These are phyloP conservation scores for Urechis unicinctus DNA, from an alignment of 2,888 invertebrate species.

Conservation along the genomic window DNA sequence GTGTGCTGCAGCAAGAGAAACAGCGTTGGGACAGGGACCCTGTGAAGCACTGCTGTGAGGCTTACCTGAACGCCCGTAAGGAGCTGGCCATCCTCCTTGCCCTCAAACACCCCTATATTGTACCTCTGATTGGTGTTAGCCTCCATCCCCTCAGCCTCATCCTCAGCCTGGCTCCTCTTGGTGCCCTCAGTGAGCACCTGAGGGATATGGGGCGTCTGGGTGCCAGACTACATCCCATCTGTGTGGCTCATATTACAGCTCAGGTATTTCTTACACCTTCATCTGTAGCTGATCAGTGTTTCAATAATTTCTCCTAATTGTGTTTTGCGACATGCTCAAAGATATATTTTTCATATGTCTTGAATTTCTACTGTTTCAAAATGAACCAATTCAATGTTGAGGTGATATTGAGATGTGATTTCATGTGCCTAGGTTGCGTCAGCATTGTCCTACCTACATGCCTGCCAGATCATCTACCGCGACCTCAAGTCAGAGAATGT, in stretches of 20 bases:
- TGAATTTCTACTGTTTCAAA: too few relatives aligned
- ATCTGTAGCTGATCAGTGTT: too few relatives aligned
- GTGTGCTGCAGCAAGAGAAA: slow-evolving; percentile 16
- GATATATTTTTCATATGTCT: too few relatives aligned
- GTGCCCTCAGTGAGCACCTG: slow-evolving; percentile 77
- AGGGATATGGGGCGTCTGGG: slow-evolving; percentile 81
- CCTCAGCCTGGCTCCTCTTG: slow-evolving; percentile 79
- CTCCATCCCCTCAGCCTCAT: slow-evolving; percentile 82
- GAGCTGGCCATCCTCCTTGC: slow-evolving; percentile 84
- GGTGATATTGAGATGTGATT: background rate
- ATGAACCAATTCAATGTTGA: too few relatives aligned
- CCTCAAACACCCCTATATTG: slow-evolving; percentile 83
- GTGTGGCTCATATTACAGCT: slow-evolving; percentile 75
- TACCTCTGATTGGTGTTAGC: slow-evolving; percentile 84
- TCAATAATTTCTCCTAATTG: background rate
- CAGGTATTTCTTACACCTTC: slow-evolving; percentile 57
- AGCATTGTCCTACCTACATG: slow-evolving; percentile 91
- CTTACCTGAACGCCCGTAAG: slow-evolving; percentile 92
- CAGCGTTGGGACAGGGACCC: slow-evolving; percentile 81
- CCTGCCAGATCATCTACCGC: slow-evolving; percentile 81
- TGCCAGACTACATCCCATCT: slow-evolving; percentile 70
- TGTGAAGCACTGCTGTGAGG: slow-evolving; percentile 84
- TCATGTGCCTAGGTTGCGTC: slow-evolving; percentile 63
- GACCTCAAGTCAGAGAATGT: slow-evolving; percentile 96
- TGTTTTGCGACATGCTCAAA: background rate